Conservation (phyloP, 1,140 invertebrate genomes). For the Halictus rubicundus region DNA sequence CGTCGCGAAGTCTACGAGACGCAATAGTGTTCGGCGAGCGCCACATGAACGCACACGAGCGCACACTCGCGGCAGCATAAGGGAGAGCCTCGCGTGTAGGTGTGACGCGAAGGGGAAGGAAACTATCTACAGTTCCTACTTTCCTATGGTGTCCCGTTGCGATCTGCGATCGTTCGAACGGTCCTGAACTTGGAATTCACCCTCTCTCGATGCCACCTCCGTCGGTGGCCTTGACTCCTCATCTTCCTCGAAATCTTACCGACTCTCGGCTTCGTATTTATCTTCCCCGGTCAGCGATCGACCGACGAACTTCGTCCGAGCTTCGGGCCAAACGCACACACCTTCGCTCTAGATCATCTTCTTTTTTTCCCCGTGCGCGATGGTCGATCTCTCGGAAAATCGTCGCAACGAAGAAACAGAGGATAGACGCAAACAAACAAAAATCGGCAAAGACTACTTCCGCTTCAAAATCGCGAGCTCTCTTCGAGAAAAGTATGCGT, state of each 20-base stretch:
- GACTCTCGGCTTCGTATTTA: constrained; percentile 16
- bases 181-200: constrained; percentile 39
- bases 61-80: neutral
- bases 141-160: constrained; percentile 29
- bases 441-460: no score
- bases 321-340: neutral
- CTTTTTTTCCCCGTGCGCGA: no score
- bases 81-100: neutral
- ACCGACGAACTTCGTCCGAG: neutral
- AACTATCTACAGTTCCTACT: constrained; percentile 43
- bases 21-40: neutral
- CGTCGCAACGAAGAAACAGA: no score
- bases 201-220: constrained; percentile 25
- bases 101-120: neutral
- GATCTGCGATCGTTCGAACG: constrained; percentile 20
- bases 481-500: no score
- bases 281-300: constrained; percentile 4
- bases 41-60: neutral
- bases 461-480: no score
- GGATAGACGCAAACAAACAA: no score
- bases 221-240: constrained; percentile 48
- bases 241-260: constrained; percentile 29
- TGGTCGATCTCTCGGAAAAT: no score
- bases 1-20: constrained; percentile 12
- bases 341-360: neutral